phyloP scores from a whole-genome alignment of 2,113 vertebrate genomes.

The Myotis lucifugus region DNA sequence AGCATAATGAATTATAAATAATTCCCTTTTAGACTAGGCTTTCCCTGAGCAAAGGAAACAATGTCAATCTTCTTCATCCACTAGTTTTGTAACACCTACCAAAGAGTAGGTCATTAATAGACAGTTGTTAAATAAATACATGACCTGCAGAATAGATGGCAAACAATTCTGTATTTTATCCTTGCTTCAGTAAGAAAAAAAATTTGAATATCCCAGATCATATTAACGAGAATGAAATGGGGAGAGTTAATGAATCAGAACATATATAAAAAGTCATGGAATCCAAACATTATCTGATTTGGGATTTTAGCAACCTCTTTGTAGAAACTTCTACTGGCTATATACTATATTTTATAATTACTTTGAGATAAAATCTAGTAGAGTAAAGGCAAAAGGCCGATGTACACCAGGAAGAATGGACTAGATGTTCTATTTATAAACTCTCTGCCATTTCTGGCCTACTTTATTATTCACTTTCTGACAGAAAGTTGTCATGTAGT shows the following conservation, averaged over 20 bases:
- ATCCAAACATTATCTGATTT: neutral
- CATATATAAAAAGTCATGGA: neutral
- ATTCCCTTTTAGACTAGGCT: neutral
- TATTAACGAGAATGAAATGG: neutral
- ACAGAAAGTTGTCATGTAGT: neutral
- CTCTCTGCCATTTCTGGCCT: neutral
- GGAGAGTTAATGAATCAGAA: neutral
- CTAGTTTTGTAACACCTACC: neutral
- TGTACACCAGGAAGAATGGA: neutral
- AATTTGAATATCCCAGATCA: neutral
- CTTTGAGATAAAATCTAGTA: neutral
- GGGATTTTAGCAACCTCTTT: neutral
- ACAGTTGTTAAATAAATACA: constrained; percentile 1
- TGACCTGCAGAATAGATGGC: neutral
- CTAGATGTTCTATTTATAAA: neutral
- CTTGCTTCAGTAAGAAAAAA: neutral
- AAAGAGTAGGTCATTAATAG: neutral
- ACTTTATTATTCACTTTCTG: neutral
- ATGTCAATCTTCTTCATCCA: neutral
- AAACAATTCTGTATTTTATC: neutral
- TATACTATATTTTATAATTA: neutral
- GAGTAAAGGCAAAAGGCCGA: neutral
- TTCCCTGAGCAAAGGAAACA: neutral
- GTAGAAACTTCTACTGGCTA: neutral
- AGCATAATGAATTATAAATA: neutral